These are phyloP conservation scores for Zosterops borbonicus DNA, from an alignment of 2,113 vertebrate genomes.

Conservation along the genomic window DNA sequence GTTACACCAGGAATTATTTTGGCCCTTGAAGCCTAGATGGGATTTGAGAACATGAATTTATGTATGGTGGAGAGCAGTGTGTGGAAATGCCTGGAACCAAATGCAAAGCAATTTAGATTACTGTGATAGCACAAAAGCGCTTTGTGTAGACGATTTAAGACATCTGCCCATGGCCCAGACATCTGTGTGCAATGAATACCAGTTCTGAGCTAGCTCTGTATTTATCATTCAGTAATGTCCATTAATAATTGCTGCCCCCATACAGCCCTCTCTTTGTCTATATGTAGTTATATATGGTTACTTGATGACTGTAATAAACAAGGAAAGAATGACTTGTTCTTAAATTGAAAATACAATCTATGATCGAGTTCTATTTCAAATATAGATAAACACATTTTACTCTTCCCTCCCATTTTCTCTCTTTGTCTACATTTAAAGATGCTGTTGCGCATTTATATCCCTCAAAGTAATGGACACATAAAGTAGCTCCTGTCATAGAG, in stretches of 20 bases:
- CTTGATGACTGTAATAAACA: slow-evolving; percentile 52
- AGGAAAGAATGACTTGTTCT: slow-evolving; percentile 25
- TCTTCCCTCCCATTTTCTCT: not conserved
- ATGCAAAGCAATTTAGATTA: slow-evolving; percentile 55
- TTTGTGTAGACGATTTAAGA: slow-evolving; percentile 59
- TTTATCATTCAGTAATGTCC: slow-evolving; percentile 43
- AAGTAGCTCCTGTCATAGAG: not conserved
- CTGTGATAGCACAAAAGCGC: slow-evolving; percentile 48
- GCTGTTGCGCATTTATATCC: not conserved
- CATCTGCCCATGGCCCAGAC: slow-evolving; percentile 56
- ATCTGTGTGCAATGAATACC: slow-evolving; percentile 60
- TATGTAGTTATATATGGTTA: slow-evolving; percentile 24
- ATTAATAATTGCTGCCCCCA: slow-evolving; percentile 43
- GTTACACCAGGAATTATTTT: not conserved
- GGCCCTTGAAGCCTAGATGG: not conserved
- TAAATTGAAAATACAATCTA: slow-evolving; percentile 52
- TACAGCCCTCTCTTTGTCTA: slow-evolving; percentile 20
- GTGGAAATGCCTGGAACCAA: slow-evolving; percentile 49
- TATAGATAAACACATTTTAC: slow-evolving; percentile 9
- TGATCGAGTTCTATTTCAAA: slow-evolving; percentile 37
- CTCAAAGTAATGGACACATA: not conserved
- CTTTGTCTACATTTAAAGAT: not conserved
- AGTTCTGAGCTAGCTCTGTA: slow-evolving; percentile 32
- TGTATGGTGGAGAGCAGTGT: not conserved
- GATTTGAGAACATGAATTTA: slow-evolving; percentile 31